Evolutionary conservation across 2,797 vertebrate species (phyloP), one percentile per base, ranked within the genome.

Genomic region (Tenualosa thibaudeaui): DNA sequence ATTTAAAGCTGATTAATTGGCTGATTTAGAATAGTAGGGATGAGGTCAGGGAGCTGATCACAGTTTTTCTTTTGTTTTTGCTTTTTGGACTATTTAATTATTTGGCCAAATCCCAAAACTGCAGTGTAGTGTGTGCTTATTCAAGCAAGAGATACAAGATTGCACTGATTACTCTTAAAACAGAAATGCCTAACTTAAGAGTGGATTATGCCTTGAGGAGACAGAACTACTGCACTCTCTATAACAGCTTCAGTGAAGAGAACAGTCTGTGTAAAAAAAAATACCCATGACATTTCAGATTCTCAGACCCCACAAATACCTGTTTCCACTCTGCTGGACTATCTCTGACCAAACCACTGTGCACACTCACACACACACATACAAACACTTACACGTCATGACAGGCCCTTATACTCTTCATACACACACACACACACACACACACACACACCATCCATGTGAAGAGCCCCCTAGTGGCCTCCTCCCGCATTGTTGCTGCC

Each of bases 401-500:
- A 68, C 81, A 81, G 68, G 54, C 75, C 49, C 43, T 49, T 62
- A 43, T 60, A 83, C 68, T 50, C 22, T 43, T n/a, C 58, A 50
- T 13, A 54, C 58, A 82, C 71, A 37, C 50, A 50, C 40, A 26
- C 82, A 58, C 81, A 75, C 71, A 81, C 49, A 26, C 22, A 24
- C 84, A 81, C 9, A 22, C 43, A 83, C 51, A 82, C 49, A 86
- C 81, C 60, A 65, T 24, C 62, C 65, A 75, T 60, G 86, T 84
- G 87, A 46, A 49, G 37, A 78, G 81, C 82, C 86, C 68, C 90
- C 94, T 99, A 99, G 94, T 99, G 98, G 91, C 94, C 97, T 85
- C 97, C 96, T 0, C 92, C 94, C 0, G 93, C 93, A 58, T 65
- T 95, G 88, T 93, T 87, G 22, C 87, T 92, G 0, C 97, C 98